These are phyloP conservation scores for Episyrphus balteatus DNA, from an alignment of 1,140 invertebrate genomes.

Conservation along the genomic window DNA sequence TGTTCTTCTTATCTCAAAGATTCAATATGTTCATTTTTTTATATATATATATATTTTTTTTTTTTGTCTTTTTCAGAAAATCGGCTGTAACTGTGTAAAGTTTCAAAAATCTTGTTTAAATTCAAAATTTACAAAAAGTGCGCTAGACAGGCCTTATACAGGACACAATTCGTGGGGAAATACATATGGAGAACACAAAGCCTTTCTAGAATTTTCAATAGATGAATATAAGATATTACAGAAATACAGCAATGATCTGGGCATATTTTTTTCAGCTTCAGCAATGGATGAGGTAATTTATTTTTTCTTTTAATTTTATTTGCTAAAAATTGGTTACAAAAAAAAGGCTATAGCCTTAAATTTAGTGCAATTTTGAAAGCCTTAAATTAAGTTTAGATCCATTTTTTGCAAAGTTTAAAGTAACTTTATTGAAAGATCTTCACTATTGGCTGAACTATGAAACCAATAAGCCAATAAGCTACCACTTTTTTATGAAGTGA, in stretches of 20 bases:
- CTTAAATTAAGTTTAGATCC: too few relatives aligned
- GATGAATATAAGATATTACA: conserved; percentile 54
- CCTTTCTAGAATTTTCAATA: conserved; percentile 55
- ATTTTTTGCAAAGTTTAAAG: too few relatives aligned
- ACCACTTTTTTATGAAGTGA: too few relatives aligned
- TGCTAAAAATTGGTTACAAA: too few relatives aligned
- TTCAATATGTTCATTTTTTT: too few relatives aligned
- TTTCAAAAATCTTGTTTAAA: conserved; percentile 64
- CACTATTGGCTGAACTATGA: too few relatives aligned
- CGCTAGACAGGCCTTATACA: conserved; percentile 48
- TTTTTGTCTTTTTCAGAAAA: conserved; percentile 33
- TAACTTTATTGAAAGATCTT: too few relatives aligned
- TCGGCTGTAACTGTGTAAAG: conserved; percentile 70
- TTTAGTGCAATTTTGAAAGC: too few relatives aligned
- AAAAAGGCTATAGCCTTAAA: too few relatives aligned
- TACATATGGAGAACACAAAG: conserved; percentile 70
- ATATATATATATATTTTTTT: conserved; percentile 1
- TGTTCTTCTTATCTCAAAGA: too few relatives aligned
- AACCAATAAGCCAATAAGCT: too few relatives aligned
- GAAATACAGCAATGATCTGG: conserved; percentile 49
- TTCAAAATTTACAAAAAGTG: conserved; percentile 57
- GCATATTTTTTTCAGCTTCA: conserved; percentile 60
- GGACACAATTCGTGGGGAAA: conserved; percentile 57
- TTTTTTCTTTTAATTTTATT: too few relatives aligned
- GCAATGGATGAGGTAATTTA: conserved; percentile 64